Evolutionary conservation across 1,140 invertebrate species (phyloP).

Genomic region (Bombus pascuorum): DNA sequence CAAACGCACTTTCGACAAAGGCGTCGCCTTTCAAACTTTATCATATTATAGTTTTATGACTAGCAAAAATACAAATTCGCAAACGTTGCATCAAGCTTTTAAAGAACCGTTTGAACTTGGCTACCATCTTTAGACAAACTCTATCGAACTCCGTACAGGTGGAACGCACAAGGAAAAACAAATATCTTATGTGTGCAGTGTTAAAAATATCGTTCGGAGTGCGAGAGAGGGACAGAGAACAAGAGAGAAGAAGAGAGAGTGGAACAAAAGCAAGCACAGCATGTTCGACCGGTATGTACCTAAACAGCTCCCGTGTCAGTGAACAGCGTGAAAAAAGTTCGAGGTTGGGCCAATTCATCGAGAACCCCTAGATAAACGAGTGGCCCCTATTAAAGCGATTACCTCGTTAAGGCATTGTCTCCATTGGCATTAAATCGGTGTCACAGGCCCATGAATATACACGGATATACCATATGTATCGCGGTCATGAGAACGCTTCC

Average conservation of each 20-base stretch:
- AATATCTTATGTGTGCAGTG: background rate
- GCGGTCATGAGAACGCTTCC: constrained; percentile 42
- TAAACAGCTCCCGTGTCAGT: constrained; percentile 11
- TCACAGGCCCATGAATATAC: constrained; percentile 59
- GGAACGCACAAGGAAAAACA: background rate
- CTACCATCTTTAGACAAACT: too few relatives aligned
- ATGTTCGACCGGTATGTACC: background rate
- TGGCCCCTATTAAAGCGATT: constrained; percentile 74
- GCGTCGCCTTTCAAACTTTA: background rate
- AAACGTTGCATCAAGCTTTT: background rate
- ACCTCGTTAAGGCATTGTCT: constrained; percentile 78
- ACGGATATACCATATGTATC: constrained; percentile 19
- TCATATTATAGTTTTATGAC: background rate
- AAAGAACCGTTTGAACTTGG: background rate
- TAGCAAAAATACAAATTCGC: background rate
- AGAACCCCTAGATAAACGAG: constrained; percentile 61
- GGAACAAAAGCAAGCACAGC: background rate
- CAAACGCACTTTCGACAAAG: background rate
- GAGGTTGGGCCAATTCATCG: constrained; percentile 54
- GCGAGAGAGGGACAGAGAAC: background rate
- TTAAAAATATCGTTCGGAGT: background rate
- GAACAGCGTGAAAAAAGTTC: constrained; percentile 55
- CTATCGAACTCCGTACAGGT: background rate
- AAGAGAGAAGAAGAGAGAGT: too few relatives aligned
- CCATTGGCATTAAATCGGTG: constrained; percentile 66